phyloP scores from a whole-genome alignment of 2,113 vertebrate species.

The Microtus ochrogaster region DNA sequence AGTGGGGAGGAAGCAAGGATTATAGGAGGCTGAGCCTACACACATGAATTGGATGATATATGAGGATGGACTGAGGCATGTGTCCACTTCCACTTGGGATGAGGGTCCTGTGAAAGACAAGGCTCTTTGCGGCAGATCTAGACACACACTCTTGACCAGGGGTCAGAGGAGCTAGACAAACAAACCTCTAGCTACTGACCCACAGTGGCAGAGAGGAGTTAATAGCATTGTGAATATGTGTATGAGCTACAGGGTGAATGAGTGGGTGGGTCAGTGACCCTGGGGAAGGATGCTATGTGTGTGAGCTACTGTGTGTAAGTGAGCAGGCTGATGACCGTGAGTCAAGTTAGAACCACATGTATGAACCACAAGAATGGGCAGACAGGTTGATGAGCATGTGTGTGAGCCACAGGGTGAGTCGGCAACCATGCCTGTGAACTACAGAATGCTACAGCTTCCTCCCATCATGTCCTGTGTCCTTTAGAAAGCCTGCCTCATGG shows the following conservation, averaged over 20 bases:
- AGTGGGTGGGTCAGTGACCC: not conserved
- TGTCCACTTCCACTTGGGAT: not conserved
- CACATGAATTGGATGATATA: not conserved
- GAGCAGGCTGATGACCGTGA: not conserved
- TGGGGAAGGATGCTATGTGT: not conserved
- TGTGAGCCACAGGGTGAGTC: too few relatives aligned
- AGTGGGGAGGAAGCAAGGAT: not conserved
- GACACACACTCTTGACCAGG: not conserved
- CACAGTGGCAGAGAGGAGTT: not conserved
- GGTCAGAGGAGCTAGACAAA: not conserved
- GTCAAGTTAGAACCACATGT: not conserved
- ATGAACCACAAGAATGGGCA: not conserved
- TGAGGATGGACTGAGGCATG: not conserved
- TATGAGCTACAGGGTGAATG: not conserved
- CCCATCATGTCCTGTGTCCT: not conserved
- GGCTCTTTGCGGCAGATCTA: not conserved
- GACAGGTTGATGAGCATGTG: not conserved
- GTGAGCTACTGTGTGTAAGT: not conserved
- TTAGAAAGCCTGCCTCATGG: not conserved
- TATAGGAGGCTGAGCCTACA: not conserved
- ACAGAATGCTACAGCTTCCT: not conserved
- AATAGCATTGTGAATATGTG: not conserved
- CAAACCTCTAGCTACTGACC: not conserved
- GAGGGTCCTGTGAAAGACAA: not conserved
- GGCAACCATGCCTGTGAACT: not conserved